Conservation (phyloP, 2,797 vertebrate genomes). For the Taeniopygia guttata region DNA sequence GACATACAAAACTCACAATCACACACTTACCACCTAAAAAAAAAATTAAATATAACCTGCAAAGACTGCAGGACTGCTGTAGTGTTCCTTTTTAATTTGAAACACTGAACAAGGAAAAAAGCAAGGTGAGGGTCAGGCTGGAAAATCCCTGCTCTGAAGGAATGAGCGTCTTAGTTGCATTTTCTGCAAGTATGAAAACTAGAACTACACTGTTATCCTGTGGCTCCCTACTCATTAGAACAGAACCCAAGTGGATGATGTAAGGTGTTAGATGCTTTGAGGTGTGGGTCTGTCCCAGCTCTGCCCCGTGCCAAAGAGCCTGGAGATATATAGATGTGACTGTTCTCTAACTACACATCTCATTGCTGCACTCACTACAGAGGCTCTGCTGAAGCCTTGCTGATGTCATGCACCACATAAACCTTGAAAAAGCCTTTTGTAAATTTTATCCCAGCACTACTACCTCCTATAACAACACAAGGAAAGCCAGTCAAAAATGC, state of each 20-base stretch:
- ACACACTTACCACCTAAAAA: not conserved
- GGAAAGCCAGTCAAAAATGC: not conserved
- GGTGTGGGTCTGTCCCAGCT: not conserved
- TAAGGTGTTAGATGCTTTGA: not conserved
- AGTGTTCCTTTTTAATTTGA: not conserved
- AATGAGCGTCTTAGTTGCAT: not conserved
- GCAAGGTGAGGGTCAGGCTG: not conserved
- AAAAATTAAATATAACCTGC: not conserved
- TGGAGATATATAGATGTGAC: not conserved
- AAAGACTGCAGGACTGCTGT: not conserved
- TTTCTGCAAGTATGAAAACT: not conserved
- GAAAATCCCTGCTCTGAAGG: not conserved
- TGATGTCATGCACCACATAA: not conserved
- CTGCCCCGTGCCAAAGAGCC: not conserved
- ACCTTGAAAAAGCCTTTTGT: not conserved
- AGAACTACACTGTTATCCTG: not conserved
- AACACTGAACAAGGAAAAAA: not conserved
- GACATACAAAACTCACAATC: not conserved
- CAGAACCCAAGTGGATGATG: not conserved
- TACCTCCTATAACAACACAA: not conserved
- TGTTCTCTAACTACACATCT: not conserved
- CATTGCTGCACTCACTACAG: accelerated
- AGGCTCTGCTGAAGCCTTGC: not conserved
- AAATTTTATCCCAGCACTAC: not conserved
- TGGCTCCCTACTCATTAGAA: not conserved